Evolutionary conservation across 2,888 invertebrate species (phyloP).

Genomic region (Drosophila niveifrons): DNA sequence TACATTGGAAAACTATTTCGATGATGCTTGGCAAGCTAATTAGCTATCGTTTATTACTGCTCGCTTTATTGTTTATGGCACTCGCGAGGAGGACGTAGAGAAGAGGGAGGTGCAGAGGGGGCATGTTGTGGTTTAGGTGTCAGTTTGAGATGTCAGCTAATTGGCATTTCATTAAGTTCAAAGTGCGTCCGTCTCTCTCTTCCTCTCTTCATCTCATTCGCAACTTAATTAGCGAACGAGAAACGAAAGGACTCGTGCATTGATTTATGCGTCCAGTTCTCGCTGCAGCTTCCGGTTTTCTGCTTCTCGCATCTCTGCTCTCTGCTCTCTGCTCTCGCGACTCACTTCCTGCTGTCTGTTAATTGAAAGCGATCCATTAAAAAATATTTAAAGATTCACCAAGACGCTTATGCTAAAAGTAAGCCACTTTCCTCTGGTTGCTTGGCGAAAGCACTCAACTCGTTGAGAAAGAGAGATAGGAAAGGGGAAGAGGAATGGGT

Average conservation of each 20-base stretch:
- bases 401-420: conserved; percentile 17
- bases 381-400: conserved; percentile 41
- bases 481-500: background rate
- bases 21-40: conserved; percentile 37
- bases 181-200: conserved; percentile 21
- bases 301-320: background rate
- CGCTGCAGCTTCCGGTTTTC: conserved; percentile 32
- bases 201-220: background rate
- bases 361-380: conserved; percentile 55
- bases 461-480: background rate
- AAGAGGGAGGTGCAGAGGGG: background rate
- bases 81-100: background rate
- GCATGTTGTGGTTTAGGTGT: conserved; percentile 1
- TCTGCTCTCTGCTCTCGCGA: background rate
- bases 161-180: conserved; percentile 71
- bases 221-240: conserved; percentile 47
- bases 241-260: conserved; percentile 10
- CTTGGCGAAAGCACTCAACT: conserved; percentile 29
- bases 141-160: conserved; percentile 56
- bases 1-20: background rate
- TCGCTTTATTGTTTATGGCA: conserved; percentile 29
- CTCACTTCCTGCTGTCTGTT: conserved; percentile 23
- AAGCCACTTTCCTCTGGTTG: background rate
- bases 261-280: conserved; percentile 42
- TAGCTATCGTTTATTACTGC: conserved; percentile 37